Conservation (phyloP, 2,797 vertebrate species). For the Malurus splendens region DNA sequence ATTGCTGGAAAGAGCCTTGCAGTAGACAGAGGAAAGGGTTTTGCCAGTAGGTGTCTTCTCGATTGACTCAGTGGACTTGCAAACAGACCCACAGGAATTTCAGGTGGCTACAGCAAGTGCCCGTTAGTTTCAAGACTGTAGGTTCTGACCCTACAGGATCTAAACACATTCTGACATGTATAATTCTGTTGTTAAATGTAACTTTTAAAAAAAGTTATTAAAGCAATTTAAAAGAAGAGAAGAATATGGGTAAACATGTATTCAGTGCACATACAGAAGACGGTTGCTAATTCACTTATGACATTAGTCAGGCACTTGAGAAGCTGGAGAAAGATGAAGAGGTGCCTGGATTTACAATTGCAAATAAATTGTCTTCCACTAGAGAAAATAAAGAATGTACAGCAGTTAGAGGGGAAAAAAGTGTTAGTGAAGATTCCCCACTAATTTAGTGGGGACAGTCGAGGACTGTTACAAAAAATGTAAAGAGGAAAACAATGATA, state of each 20-base stretch:
- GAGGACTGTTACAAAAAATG: background rate
- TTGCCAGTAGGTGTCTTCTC: background rate
- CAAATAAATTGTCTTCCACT: background rate
- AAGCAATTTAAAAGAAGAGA: background rate
- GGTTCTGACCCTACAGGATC: background rate
- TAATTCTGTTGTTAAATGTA: background rate
- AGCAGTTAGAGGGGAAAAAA: rapidly evolving
- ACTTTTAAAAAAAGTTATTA: background rate
- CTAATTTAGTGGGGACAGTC: background rate
- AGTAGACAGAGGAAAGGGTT: background rate
- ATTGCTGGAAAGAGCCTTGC: background rate
- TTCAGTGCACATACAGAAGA: background rate
- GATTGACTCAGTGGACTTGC: background rate
- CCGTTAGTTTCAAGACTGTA: background rate
- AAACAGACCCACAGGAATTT: background rate
- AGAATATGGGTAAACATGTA: background rate
- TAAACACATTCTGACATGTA: background rate
- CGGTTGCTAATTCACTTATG: background rate
- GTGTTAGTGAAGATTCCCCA: background rate
- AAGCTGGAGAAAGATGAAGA: background rate
- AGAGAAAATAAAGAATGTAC: background rate
- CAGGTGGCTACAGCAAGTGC: background rate
- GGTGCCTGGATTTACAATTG: background rate
- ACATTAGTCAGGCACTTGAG: background rate
- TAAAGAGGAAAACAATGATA: background rate